Evolutionary conservation across 2,888 invertebrate species (phyloP), one percentile per base, ranked within the genome.

Genomic region (Villa cingulata): DNA sequence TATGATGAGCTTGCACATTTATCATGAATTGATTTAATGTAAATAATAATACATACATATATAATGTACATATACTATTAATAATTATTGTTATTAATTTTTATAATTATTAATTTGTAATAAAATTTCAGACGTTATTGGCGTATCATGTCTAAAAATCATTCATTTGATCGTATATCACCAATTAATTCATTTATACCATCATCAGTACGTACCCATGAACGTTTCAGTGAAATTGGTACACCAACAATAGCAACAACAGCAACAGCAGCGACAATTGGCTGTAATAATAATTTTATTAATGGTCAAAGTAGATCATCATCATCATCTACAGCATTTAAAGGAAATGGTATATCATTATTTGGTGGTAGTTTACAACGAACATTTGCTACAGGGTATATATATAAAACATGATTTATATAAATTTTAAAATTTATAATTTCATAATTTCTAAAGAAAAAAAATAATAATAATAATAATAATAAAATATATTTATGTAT

Each of bases 141-240:
- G 79, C 74, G 80, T 41, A 79, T 85, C 23, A 76, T 84, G 61
- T 75, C 80, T n/a, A 86, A 86, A 64, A 85, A 85, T 63, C 65
- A 73, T 10, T 54, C 70, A 18, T 70, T 67, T 4, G 75, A 77
- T 58, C 66, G 74, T 19, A 64, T 69, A 40, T 73, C 74, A 17
- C 73, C 74, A 12, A 61, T 63, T 39, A 69, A 61, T 51, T 66
- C 60, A 27, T 60, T 64, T 55, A 64, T 60, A 40, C 58, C 64
- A 34, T 71, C 72, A 1, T 68, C 70, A 19, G 60, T 70, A 43
- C 72, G 72, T 54, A 72, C 69, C n/a, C 68, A 69, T 53, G 67
- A 68, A 39, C 62, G 66, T 39, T 68, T 68, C 48, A 66, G 64
- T 43, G 67, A 68, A 54, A 62, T 66, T n/a, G 66, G 65, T 10